Evolutionary conservation across 2,888 invertebrate species (phyloP).

Genomic region (Magallana nippona): DNA sequence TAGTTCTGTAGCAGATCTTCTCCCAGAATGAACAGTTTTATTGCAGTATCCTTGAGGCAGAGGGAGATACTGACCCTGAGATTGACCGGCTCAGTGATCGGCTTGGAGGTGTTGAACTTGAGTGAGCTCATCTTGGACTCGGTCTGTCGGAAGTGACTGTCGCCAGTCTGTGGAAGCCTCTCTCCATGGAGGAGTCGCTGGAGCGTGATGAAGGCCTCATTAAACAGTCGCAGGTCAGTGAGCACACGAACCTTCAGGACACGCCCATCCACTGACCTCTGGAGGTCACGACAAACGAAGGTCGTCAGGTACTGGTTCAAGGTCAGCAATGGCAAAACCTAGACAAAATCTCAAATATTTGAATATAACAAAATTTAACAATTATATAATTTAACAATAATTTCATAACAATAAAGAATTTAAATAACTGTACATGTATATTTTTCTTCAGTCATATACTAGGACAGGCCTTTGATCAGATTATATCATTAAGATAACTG

Average conservation of each 20-base stretch:
- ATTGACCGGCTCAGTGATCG: slow-evolving; percentile 72
- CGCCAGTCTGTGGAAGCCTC: slow-evolving; percentile 75
- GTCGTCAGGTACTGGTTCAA: slow-evolving; percentile 78
- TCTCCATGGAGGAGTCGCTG: slow-evolving; percentile 77
- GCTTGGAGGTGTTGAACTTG: slow-evolving; percentile 73
- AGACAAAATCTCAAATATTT: slow-evolving; percentile 11
- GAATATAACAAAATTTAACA: no score
- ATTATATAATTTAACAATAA: no score
- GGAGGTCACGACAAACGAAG: slow-evolving; percentile 78
- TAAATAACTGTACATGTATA: not conserved
- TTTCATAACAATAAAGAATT: not conserved
- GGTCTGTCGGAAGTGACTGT: slow-evolving; percentile 75
- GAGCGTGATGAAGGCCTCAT: slow-evolving; percentile 74
- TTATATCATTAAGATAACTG: not conserved
- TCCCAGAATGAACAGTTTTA: no score
- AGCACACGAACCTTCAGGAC: slow-evolving; percentile 75
- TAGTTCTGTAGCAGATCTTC: no score
- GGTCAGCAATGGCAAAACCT: slow-evolving; percentile 78
- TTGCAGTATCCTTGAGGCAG: not conserved
- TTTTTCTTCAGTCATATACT: not conserved
- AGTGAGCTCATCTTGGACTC: slow-evolving; percentile 68
- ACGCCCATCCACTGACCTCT: slow-evolving; percentile 77
- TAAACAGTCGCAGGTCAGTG: slow-evolving; percentile 76
- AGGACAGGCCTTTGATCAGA: not conserved
- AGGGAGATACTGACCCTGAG: slow-evolving; percentile 69